Conservation (phyloP, 2,888 invertebrate species). For the Aleiodes alternator region DNA sequence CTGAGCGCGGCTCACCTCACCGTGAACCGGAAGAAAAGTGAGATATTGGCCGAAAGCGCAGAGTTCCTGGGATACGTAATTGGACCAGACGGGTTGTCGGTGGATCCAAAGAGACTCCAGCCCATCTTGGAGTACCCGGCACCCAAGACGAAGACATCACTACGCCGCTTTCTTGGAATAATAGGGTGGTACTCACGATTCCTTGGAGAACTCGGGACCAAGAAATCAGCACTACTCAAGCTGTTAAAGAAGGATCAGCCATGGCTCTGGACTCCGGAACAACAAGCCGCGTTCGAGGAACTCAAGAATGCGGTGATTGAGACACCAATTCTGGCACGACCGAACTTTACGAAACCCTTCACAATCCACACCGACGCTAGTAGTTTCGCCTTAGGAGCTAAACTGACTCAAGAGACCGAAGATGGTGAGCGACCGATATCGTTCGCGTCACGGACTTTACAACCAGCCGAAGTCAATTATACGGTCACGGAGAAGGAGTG, state of each 20-base stretch:
- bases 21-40: constrained; percentile 39
- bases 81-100: not conserved
- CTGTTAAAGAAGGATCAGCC: not conserved
- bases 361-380: constrained; percentile 36
- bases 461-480: constrained; percentile 35
- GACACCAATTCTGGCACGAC: constrained; percentile 34
- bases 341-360: constrained; percentile 20
- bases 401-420: constrained; percentile 14
- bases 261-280: constrained; percentile 33
- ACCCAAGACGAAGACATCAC: constrained; percentile 45
- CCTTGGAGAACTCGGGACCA: constrained; percentile 1
- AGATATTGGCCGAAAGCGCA: constrained; percentile 44
- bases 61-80: constrained; percentile 41
- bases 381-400: constrained; percentile 10
- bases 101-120: constrained; percentile 39
- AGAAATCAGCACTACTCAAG: not conserved
- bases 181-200: constrained; percentile 52
- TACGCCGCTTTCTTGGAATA: constrained; percentile 56
- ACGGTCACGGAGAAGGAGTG: constrained; percentile 4
- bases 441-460: no score
- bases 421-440: not conserved
- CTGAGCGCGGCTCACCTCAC: not conserved
- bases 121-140: constrained; percentile 37
- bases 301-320: not conserved
- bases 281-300: constrained; percentile 31